A percentile compares a stretch with the other conserved stretches of the same genome.
phyloP scores from a whole-genome alignment of 92 coral and sea anemone species.

The Porites evermanni region DNA sequence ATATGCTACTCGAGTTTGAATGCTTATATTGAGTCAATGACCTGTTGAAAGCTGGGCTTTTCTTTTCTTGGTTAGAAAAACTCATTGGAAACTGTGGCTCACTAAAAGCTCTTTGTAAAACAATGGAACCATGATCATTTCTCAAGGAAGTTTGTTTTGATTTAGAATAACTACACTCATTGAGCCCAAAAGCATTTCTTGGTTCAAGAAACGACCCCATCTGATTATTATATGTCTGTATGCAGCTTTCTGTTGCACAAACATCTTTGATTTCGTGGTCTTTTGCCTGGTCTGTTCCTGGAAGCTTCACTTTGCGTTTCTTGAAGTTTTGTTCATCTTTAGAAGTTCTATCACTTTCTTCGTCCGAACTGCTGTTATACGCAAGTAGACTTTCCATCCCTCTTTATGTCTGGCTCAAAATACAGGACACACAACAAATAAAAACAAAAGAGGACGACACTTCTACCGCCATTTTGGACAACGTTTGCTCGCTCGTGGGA shows the following conservation, averaged over 20 bases:
- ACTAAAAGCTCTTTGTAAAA: not conserved
- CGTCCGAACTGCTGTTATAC: conserved; percentile 23
- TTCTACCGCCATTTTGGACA: no score
- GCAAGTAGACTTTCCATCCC: conserved; percentile 23
- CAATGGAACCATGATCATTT: not conserved
- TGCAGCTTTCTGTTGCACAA: not conserved
- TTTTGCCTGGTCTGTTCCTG: not conserved
- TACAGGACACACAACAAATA: not conserved
- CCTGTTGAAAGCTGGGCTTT: not conserved
- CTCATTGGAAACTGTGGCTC: not conserved
- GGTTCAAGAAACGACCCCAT: not conserved
- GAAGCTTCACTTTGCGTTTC: conserved; percentile 21
- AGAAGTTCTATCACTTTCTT: not conserved
- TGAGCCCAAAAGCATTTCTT: not conserved
- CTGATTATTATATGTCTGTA: not conserved
- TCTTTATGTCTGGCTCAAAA: not conserved
- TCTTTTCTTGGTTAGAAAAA: not conserved
- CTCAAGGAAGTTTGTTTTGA: not conserved
- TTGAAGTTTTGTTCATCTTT: not conserved
- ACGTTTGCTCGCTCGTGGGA: no score
- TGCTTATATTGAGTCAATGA: not conserved
- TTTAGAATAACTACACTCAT: not conserved
- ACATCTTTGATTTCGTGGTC: not conserved
- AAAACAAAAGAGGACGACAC: no score
- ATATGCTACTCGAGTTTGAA: not conserved